Percentiles rank a stretch among this genome's conserved stretches.
phyloP scores from a whole-genome alignment of 2,888 invertebrate genomes.

The Pandemis heparana region DNA sequence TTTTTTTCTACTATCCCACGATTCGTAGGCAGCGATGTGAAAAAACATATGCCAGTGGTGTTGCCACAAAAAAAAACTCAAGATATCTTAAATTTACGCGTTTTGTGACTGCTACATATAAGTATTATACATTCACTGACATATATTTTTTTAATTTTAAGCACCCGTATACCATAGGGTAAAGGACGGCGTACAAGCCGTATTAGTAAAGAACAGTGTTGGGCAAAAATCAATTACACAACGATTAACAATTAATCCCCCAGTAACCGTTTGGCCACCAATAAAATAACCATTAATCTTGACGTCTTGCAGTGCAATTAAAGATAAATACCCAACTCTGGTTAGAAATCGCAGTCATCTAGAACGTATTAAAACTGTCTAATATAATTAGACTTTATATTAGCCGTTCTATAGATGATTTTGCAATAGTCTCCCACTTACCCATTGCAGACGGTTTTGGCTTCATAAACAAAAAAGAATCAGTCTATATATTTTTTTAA shows the following conservation, averaged over 20 bases:
- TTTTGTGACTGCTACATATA: slow-evolving; percentile 33
- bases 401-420: background rate
- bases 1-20: slow-evolving; percentile 27
- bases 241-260: background rate
- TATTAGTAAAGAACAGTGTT: slow-evolving; percentile 17
- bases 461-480: slow-evolving; percentile 9
- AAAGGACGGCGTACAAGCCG: slow-evolving; percentile 34
- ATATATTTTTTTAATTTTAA: slow-evolving; percentile 40
- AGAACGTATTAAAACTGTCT: background rate
- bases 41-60: slow-evolving; percentile 41
- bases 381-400: background rate
- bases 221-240: background rate
- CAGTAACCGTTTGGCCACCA: background rate
- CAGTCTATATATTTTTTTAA: background rate
- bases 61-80: slow-evolving; percentile 25
- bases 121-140: slow-evolving; percentile 31
- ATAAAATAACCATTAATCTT: background rate
- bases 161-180: slow-evolving; percentile 42
- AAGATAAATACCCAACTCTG: slow-evolving; percentile 4
- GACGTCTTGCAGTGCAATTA: background rate
- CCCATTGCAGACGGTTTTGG: slow-evolving; percentile 29
- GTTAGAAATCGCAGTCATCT: background rate
- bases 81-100: slow-evolving; percentile 6
- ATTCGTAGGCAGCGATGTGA: slow-evolving; percentile 27
- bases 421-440: slow-evolving; percentile 1